A percentile compares a stretch with the other conserved stretches of the same genome.
phyloP scores from a whole-genome alignment of 2,113 vertebrate species.

The Orcinus orca region DNA sequence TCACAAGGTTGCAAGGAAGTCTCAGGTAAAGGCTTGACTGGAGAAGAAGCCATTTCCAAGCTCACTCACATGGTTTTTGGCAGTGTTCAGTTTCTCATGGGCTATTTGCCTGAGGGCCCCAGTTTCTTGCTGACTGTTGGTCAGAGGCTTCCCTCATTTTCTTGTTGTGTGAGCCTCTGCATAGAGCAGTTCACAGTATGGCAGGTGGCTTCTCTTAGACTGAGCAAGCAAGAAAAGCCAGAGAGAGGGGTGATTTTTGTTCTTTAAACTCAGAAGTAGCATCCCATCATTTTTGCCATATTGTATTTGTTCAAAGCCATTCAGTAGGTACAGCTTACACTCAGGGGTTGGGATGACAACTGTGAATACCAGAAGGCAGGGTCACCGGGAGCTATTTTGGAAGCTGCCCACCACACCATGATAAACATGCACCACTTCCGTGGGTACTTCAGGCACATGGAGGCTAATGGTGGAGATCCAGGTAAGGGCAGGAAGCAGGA shows the following conservation, averaged over 20 bases:
- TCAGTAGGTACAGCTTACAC: not conserved
- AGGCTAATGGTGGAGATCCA: not conserved
- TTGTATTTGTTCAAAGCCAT: not conserved
- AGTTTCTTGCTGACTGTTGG: not conserved
- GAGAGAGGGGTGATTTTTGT: not conserved
- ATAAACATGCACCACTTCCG: not conserved
- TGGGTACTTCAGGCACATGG: not conserved
- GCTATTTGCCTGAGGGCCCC: not conserved
- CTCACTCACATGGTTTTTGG: not conserved
- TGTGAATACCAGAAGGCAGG: not conserved
- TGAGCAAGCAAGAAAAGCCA: not conserved
- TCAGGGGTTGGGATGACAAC: not conserved
- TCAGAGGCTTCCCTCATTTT: not conserved
- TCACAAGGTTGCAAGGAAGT: not conserved
- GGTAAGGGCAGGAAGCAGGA: not conserved
- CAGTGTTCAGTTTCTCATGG: not conserved
- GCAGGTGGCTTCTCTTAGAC: not conserved
- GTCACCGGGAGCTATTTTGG: not conserved
- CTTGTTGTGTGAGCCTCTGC: not conserved
- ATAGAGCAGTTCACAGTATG: not conserved
- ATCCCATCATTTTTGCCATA: not conserved
- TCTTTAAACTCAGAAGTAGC: not conserved
- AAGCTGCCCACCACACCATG: not conserved
- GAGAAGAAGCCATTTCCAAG: not conserved
- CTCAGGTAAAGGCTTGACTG: not conserved